A percentile compares a stretch with the other conserved stretches of the same genome.
Conservation (phyloP, 2,797 vertebrate genomes). For the Amphiprion clarkii region DNA sequence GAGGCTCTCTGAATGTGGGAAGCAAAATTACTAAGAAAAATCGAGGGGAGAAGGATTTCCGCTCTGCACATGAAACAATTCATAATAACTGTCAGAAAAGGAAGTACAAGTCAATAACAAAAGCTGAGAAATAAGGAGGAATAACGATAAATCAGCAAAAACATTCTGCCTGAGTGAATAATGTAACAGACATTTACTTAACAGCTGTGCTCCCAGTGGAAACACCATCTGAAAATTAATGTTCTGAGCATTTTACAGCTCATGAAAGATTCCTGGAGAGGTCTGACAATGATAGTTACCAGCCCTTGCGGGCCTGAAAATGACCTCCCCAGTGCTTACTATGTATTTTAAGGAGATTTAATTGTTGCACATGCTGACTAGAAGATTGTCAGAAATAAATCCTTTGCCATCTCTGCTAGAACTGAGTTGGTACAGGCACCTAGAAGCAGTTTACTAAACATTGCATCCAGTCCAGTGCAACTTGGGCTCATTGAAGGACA, state of each 20-base stretch:
- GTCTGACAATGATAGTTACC: conserved; percentile 32
- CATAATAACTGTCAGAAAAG: conserved; percentile 11
- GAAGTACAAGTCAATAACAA: conserved; percentile 25
- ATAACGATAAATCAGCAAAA: conserved; percentile 24
- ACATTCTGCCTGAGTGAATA: conserved; percentile 48
- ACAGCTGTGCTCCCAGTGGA: conserved; percentile 30
- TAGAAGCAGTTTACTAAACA: conserved; percentile 29
- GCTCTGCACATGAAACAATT: conserved; percentile 2
- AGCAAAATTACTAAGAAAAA: conserved; percentile 27
- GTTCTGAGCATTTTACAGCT: conserved; percentile 30
- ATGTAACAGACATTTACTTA: conserved; percentile 56
- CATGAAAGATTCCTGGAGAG: conserved; percentile 21
- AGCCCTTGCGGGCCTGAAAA: conserved; percentile 7
- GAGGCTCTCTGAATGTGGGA: conserved; percentile 28
- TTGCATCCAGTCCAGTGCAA: conserved; percentile 7
- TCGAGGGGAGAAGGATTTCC: conserved; percentile 1
- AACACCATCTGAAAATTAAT: conserved; percentile 23
- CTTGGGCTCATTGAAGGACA: conserved; percentile 23
- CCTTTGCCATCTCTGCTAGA: conserved; percentile 19
- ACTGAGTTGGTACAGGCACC: conserved; percentile 17
- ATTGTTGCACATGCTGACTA: conserved; percentile 24
- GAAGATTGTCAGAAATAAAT: conserved; percentile 46
- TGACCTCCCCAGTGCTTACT: conserved; percentile 5
- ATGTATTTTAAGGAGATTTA: conserved; percentile 1
- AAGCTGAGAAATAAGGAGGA: conserved; percentile 6